Conservation (phyloP, 2,113 vertebrate genomes). For the Semicossyphus pulcher region DNA sequence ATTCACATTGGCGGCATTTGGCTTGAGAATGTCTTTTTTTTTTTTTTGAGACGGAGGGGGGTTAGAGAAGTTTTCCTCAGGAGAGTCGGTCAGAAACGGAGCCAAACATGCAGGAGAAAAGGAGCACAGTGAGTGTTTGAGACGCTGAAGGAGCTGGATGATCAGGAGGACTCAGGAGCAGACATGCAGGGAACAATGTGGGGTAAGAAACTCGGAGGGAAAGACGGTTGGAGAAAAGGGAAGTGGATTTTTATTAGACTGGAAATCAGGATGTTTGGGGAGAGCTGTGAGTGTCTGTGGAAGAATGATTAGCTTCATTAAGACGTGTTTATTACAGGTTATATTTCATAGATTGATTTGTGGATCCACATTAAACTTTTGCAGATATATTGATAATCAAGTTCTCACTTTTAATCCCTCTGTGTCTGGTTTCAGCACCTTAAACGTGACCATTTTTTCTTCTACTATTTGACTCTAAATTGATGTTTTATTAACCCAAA, state of each 20-base stretch:
- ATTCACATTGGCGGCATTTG: conserved; percentile 70
- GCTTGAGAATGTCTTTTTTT: conserved; percentile 58
- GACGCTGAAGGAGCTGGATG: conserved; percentile 23
- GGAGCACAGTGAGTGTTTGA: conserved; percentile 23
- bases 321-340: too few relatives aligned
- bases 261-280: background rate
- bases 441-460: background rate
- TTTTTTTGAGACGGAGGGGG: background rate
- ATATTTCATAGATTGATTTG: too few relatives aligned
- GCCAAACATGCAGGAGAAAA: conserved; percentile 48
- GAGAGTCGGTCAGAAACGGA: conserved; percentile 50
- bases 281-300: background rate
- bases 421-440: background rate
- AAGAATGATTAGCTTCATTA: background rate
- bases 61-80: conserved; percentile 57
- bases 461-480: background rate
- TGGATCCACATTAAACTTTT: too few relatives aligned
- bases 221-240: conserved; percentile 19
- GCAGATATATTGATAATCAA: too few relatives aligned
- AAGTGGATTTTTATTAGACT: conserved; percentile 29
- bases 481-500: too few relatives aligned
- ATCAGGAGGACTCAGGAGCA: conserved; percentile 43
- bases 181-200: conserved; percentile 56
- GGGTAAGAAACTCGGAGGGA: conserved; percentile 58
- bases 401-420: too few relatives aligned